These are phyloP conservation scores for Styela plicata DNA, from an alignment of 23 tunicate species.

Conservation along the genomic window DNA sequence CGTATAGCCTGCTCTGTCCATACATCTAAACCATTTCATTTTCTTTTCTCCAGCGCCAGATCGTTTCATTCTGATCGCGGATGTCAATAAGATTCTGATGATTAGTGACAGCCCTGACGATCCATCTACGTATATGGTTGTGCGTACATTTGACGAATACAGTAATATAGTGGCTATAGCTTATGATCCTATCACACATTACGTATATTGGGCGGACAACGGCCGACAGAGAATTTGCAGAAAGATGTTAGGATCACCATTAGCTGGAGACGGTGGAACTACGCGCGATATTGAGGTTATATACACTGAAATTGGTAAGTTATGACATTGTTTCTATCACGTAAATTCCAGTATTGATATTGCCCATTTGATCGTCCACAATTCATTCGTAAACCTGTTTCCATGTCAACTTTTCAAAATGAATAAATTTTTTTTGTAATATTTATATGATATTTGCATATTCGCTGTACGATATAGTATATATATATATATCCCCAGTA, in stretches of 20 bases:
- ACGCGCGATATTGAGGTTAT: conserved; percentile 31
- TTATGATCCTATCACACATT: conserved; percentile 72
- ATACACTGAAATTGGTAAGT: conserved; percentile 52
- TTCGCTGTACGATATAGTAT: too few species aligned
- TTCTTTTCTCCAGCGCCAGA: conserved; percentile 52
- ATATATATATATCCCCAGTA: too few species aligned
- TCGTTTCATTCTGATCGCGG: conserved; percentile 78
- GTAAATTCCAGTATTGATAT: too few species aligned
- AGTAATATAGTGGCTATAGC: conserved; percentile 88
- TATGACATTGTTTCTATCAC: not conserved
- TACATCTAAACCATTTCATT: not conserved
- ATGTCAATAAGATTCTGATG: conserved; percentile 63
- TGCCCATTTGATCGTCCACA: too few species aligned
- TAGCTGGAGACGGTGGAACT: conserved; percentile 16
- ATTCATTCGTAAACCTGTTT: too few species aligned
- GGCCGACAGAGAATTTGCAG: conserved; percentile 67
- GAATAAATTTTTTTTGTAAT: too few species aligned
- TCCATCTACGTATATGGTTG: conserved; percentile 45
- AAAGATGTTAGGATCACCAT: conserved; percentile 39
- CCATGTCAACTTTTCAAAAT: too few species aligned
- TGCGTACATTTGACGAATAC: conserved; percentile 55
- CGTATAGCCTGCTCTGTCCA: too few species aligned
- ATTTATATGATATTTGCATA: too few species aligned
- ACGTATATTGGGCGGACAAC: conserved; percentile 93
- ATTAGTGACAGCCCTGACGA: conserved; percentile 67